Evolutionary conservation across 1,140 invertebrate species (phyloP).

Genomic region (Antheraea pernyi): DNA sequence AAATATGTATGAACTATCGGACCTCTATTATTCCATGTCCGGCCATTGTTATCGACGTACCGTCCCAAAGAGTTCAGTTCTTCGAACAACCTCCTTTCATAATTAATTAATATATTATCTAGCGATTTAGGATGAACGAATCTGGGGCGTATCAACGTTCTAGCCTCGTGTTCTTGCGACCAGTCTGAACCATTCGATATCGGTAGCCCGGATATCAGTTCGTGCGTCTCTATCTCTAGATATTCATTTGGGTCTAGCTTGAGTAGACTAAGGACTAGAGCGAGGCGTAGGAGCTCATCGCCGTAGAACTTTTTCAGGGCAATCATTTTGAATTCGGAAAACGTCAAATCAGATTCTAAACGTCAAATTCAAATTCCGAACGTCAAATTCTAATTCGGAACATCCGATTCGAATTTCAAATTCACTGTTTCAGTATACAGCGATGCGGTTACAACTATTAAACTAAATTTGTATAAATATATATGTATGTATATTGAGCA

Average conservation of each 20-base stretch:
- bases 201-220: slow-evolving; percentile 75
- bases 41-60: slow-evolving; percentile 53
- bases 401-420: slow-evolving; percentile 10
- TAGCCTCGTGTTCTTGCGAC: slow-evolving; percentile 79
- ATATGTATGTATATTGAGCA: slow-evolving; percentile 58
- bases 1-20: slow-evolving; percentile 70
- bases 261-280: slow-evolving; percentile 87
- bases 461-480: slow-evolving; percentile 9
- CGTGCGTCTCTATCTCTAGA: slow-evolving; percentile 78
- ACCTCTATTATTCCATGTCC: slow-evolving; percentile 56
- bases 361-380: neutral
- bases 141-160: slow-evolving; percentile 79
- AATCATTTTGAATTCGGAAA: slow-evolving; percentile 77
- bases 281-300: slow-evolving; percentile 89
- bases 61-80: slow-evolving; percentile 86
- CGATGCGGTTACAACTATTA: neutral
- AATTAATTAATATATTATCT: slow-evolving; percentile 86
- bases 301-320: slow-evolving; percentile 87
- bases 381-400: neutral
- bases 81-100: slow-evolving; percentile 87
- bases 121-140: slow-evolving; percentile 87
- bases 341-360: slow-evolving; percentile 1
- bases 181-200: slow-evolving; percentile 84
- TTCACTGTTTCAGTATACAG: neutral
- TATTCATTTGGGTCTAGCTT: slow-evolving; percentile 86